Base-by-base conservation (phyloP, 2,113 vertebrate species). In the Capricornis sumatraensis region DNA sequence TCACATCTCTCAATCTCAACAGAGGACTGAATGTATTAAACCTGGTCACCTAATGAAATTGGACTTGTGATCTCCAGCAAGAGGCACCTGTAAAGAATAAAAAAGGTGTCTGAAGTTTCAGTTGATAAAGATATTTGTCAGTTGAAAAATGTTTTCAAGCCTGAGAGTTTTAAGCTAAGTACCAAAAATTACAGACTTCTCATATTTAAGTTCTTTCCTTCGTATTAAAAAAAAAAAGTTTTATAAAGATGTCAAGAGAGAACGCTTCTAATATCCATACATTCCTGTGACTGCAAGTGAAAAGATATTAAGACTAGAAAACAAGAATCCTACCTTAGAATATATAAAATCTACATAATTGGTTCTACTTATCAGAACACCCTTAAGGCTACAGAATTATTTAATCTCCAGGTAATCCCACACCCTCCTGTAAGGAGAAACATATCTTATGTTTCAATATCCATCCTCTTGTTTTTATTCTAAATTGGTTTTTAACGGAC, bases 281-380 rank as follows among this genome's bases (percentile, higher is more conserved):
- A 93, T 92, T 97, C 58, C 96, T 91, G 4, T 84, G 74, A 94
- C 33, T 89, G 30, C 30, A 67, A 96, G 36, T 87, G 47, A 97
- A 94, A 96, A n/a, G 36, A 50, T 78, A 95, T 14, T 84, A 71
- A 94, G 57, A 71, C 19, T 43, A 82, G 47, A 83, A 97, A 91
- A 89, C 64, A 60, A 36, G 92, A 97, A 82, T 78, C 53, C 43
- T 92, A 67, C 11, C 90, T 87, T 60, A 97, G 74, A 98, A 91
- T 40, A 88, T n/a, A 89, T 83, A 36, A 98, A 95, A 93, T 64
- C 9, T 17, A 25, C 33, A 83, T n/a, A 87, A 71, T 36, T 82
- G 94, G 89, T 81, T 97, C n/a, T 84, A 52, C 78, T 95, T 40
- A 95, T 86, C 96, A 94, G 89, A 97, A 30, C n/a, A 87, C 45